Conservation (phyloP, 2,888 invertebrate species). For the Pachydiplax longipennis region DNA sequence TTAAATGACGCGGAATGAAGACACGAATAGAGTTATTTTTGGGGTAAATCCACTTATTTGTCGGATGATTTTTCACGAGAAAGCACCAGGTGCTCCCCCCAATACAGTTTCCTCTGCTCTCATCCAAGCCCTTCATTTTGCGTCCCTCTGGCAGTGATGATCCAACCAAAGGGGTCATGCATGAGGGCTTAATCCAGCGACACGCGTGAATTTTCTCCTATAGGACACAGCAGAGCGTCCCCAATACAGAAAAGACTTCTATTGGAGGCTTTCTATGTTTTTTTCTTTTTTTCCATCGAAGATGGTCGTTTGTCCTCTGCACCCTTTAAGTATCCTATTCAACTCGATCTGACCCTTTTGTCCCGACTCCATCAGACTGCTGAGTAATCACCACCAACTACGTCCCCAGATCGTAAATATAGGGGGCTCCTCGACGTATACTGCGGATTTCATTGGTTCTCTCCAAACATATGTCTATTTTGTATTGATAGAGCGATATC, state of each 20-base stretch:
- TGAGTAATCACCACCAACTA: neutral
- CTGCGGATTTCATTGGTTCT: neutral
- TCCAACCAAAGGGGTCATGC: neutral
- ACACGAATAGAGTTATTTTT: neutral
- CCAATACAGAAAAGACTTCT: neutral
- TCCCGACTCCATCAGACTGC: neutral
- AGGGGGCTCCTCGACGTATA: neutral
- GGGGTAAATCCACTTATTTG: neutral
- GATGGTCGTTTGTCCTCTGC: neutral
- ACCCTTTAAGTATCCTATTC: neutral
- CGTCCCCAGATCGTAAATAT: neutral
- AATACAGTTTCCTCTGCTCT: neutral
- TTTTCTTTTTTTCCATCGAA: neutral
- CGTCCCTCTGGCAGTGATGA: neutral
- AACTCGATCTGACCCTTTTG: neutral
- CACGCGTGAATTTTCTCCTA: slow-evolving; percentile 24
- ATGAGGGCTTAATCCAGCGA: neutral
- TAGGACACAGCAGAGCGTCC: neutral
- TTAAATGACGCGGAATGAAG: neutral
- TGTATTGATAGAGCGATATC: too few relatives aligned
- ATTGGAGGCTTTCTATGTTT: neutral
- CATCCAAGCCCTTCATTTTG: neutral
- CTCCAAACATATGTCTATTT: too few relatives aligned
- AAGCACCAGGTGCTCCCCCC: slow-evolving; percentile 16
- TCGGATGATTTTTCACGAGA: neutral